phyloP scores from a whole-genome alignment of 2,888 invertebrate species.

The Eupithecia vulgata region DNA sequence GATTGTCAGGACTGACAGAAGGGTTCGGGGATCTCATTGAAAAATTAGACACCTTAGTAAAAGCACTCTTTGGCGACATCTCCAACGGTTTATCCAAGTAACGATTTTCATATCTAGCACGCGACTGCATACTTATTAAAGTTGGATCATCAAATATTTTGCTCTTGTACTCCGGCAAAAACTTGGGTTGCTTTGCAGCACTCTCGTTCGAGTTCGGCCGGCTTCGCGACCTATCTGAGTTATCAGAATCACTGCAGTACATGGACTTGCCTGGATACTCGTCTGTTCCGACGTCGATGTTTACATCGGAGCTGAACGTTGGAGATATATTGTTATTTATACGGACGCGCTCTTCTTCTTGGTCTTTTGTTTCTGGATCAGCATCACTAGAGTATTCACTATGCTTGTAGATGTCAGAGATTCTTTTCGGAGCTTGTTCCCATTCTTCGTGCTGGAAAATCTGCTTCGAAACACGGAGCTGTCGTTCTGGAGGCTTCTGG shows the following conservation, averaged over 20 bases:
- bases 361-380: conserved; percentile 68
- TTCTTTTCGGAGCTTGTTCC: conserved; percentile 73
- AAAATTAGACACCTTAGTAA: conserved; percentile 89
- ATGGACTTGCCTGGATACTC: conserved; percentile 78
- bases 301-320: conserved; percentile 77
- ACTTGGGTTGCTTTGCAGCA: conserved; percentile 80
- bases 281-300: conserved; percentile 81
- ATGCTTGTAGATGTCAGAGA: conserved; percentile 76
- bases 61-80: conserved; percentile 89
- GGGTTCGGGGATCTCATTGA: conserved; percentile 86
- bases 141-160: conserved; percentile 86
- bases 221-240: conserved; percentile 78
- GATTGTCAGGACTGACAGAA: conserved; percentile 90
- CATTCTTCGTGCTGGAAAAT: conserved; percentile 78
- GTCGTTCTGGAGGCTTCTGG: conserved; percentile 85
- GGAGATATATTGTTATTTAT: conserved; percentile 79
- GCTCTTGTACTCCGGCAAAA: conserved; percentile 80
- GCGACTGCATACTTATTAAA: conserved; percentile 78
- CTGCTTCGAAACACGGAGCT: conserved; percentile 80
- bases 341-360: conserved; percentile 74
- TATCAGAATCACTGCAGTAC: conserved; percentile 81
- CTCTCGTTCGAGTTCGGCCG: conserved; percentile 83
- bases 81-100: conserved; percentile 76
- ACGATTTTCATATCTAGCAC: conserved; percentile 78
- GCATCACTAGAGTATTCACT: conserved; percentile 72